Evolutionary conservation across 2,797 vertebrate species (phyloP).

Genomic region (Sphaeramia orbicularis): DNA sequence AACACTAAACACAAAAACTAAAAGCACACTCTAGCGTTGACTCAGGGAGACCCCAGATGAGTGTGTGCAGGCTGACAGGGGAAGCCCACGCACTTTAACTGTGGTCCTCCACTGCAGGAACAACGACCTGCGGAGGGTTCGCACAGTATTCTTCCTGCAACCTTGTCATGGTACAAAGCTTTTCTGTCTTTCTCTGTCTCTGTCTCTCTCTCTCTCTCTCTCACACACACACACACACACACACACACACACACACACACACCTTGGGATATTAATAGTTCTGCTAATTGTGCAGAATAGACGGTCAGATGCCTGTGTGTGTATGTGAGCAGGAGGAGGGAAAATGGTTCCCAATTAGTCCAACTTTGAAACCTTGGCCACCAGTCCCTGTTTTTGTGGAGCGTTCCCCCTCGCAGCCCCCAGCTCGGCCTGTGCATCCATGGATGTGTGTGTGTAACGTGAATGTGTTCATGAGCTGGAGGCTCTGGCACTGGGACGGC

Average conservation of each 20-base stretch:
- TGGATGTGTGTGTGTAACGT: constrained; percentile 34
- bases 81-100: too few species aligned
- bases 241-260: constrained; percentile 4
- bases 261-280: constrained; percentile 69
- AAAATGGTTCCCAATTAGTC: constrained; percentile 77
- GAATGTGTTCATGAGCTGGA: constrained; percentile 55
- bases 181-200: constrained; percentile 1
- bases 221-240: too few species aligned
- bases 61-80: too few species aligned
- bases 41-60: constrained; percentile 63
- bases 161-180: constrained; percentile 8
- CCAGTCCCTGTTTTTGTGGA: constrained; percentile 55
- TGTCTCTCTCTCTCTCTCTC: too few species aligned
- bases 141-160: neutral
- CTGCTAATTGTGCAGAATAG: constrained; percentile 72
- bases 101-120: constrained; percentile 43
- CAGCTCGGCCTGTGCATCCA: constrained; percentile 47
- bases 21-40: constrained; percentile 46
- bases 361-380: constrained; percentile 81
- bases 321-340: constrained; percentile 48
- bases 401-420: constrained; percentile 65
- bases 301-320: constrained; percentile 55
- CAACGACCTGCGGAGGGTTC: neutral
- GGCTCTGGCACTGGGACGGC: constrained; percentile 79
- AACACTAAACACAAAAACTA: too few species aligned